These are phyloP conservation scores for Noctua fimbriata DNA, from an alignment of 2,888 invertebrate genomes.

Conservation along the genomic window DNA sequence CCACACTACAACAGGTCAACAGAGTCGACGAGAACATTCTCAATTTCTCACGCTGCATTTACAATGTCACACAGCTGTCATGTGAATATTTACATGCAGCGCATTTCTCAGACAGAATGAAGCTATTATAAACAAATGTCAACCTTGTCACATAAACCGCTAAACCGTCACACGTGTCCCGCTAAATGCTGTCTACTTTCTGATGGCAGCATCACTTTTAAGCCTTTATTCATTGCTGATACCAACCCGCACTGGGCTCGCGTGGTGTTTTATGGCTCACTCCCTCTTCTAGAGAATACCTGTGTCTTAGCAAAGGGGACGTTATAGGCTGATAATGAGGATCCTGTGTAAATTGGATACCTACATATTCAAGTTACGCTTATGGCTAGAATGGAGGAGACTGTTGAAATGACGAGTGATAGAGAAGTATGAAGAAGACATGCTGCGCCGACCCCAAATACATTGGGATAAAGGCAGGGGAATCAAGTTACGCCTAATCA, in stretches of 20 bases:
- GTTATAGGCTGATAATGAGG: neutral
- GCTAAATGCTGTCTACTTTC: constrained; percentile 5
- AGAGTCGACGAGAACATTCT: constrained; percentile 28
- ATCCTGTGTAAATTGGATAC: neutral
- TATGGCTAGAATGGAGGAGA: too few relatives aligned
- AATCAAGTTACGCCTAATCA: neutral
- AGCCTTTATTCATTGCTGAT: neutral
- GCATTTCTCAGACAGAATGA: constrained; percentile 25
- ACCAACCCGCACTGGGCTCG: neutral
- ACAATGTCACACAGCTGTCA: constrained; percentile 37
- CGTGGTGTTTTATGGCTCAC: neutral
- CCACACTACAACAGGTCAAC: constrained; percentile 13
- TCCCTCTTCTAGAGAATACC: neutral
- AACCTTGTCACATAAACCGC: constrained; percentile 34
- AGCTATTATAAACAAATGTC: neutral
- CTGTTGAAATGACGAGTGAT: too few relatives aligned
- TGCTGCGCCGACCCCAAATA: too few relatives aligned
- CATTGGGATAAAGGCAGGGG: too few relatives aligned
- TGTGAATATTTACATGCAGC: constrained; percentile 41
- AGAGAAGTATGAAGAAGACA: too few relatives aligned
- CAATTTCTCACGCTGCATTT: constrained; percentile 26
- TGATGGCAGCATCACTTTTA: constrained; percentile 10
- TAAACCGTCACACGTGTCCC: constrained; percentile 28
- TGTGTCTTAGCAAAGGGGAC: neutral
- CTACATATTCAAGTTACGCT: neutral